phyloP scores from a whole-genome alignment of 2,888 invertebrate genomes.

The Drosophila putrida region DNA sequence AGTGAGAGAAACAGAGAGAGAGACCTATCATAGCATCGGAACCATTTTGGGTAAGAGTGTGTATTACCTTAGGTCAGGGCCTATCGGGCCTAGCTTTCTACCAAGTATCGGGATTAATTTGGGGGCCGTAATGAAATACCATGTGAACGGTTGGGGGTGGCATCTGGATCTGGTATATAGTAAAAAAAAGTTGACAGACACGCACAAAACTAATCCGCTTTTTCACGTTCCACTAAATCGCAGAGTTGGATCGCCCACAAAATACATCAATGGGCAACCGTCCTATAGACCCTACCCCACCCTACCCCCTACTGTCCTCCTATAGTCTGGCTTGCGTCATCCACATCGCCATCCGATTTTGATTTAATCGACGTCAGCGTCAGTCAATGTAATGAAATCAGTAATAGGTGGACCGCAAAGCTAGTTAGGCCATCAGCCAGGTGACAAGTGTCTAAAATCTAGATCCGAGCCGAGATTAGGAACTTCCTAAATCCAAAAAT shows the following conservation, averaged over 20 bases:
- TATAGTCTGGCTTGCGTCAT: constrained; percentile 36
- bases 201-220: constrained; percentile 81
- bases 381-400: constrained; percentile 68
- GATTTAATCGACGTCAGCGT: constrained; percentile 72
- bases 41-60: constrained; percentile 48
- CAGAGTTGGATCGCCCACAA: constrained; percentile 45
- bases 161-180: neutral
- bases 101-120: constrained; percentile 48
- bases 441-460: neutral
- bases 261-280: neutral
- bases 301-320: neutral
- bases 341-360: constrained; percentile 65
- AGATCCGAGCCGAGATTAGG: neutral
- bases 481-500: constrained; percentile 16
- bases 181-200: constrained; percentile 70
- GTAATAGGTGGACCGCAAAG: constrained; percentile 58
- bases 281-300: neutral
- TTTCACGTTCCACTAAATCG: constrained; percentile 68
- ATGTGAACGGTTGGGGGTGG: neutral
- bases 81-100: constrained; percentile 1
- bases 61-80: constrained; percentile 14
- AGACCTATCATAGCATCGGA: neutral
- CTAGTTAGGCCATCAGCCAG: constrained; percentile 32
- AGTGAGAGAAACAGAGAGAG: neutral
- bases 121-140: constrained; percentile 25